These are phyloP conservation scores for Tinea semifulvella DNA, from an alignment of 2,888 invertebrate species.

Conservation along the genomic window DNA sequence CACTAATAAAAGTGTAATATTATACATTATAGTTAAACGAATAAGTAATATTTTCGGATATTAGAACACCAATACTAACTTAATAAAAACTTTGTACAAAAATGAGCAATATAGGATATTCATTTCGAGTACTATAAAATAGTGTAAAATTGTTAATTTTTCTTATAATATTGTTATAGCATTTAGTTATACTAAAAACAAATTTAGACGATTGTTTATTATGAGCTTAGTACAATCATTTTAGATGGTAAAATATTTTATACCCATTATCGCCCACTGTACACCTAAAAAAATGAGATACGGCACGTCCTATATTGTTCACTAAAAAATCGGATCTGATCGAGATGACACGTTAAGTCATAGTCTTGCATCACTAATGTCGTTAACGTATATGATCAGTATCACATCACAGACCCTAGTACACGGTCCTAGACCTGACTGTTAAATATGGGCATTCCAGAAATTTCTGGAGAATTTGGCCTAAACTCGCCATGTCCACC, in stretches of 20 bases:
- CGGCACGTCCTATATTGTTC: no score
- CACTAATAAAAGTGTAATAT: slow-evolving; percentile 1
- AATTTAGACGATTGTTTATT: slow-evolving; percentile 16
- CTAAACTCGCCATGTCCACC: no score
- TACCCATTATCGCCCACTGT: slow-evolving; percentile 13
- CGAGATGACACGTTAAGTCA: no score
- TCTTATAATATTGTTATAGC: slow-evolving; percentile 51
- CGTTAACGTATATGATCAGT: no score
- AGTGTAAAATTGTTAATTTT: slow-evolving; percentile 45
- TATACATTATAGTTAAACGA: no score
- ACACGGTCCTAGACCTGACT: no score
- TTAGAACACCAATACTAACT: slow-evolving; percentile 54
- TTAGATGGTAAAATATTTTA: slow-evolving; percentile 7
- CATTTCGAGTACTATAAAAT: slow-evolving; percentile 32
- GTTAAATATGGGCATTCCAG: no score
- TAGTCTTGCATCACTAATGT: no score
- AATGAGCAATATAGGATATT: slow-evolving; percentile 62
- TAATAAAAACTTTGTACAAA: slow-evolving; percentile 65
- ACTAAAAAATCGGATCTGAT: no score
- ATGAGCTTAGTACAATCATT: slow-evolving; percentile 18
- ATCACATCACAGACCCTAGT: no score
- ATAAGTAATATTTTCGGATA: slow-evolving; percentile 6
- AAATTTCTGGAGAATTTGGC: no score
- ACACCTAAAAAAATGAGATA: slow-evolving; percentile 24
- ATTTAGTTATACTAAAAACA: slow-evolving; percentile 39